Evolutionary conservation across 2,888 invertebrate species (phyloP), one percentile per base, ranked within the genome.

Genomic region (Hyposoter didymator): DNA sequence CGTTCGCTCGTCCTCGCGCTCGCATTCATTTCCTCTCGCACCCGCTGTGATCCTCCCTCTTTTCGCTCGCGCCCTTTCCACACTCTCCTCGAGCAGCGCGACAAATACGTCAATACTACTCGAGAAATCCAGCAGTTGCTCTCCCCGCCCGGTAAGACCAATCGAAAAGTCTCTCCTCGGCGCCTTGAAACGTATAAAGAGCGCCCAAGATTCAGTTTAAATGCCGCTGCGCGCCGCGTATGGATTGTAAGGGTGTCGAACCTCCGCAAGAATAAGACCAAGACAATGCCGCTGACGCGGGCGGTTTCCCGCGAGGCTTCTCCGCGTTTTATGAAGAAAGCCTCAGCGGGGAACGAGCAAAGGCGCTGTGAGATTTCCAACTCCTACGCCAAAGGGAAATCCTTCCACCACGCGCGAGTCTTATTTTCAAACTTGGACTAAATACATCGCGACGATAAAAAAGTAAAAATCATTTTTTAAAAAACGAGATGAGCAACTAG

Each of bases 31-130:
- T 55, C 32, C 39, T 52, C 64, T 64, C 66, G 35, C 28, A 19
- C 52, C 66, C 70, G n/a, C 62, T 52, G 67, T 8, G 8, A 0
- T 10, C 39, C 10, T 55, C 45, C 67, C 47, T 67, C 49, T 47
- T 72, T 70, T 52, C 32, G 32, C 52, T 45, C 66, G 22, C 59
- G 62, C 72, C 66, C 67, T 66, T 73, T 28, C 64, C 75, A 0
- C 39, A 28, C 79, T 74, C 62, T n/a, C n/a, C n/a, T n/a, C n/a
- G n/a, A n/a, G n/a, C n/a, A 28, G 17, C 3, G 62, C n/a, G 82
- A 79, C 82, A 85, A 85, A 85, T 82, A 85, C 79, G 82, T 76
- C 85, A 79, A 85, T 85, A 85, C 82, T 76, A 79, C 85, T 85
- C 59, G 72, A 78, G 78, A 59, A 67, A 76, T 79, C 76, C 76